A percentile compares a stretch with the other conserved stretches of the same genome.
phyloP scores from a whole-genome alignment of 92 coral and sea anemone genomes.

The Epizoanthus stellaris region DNA sequence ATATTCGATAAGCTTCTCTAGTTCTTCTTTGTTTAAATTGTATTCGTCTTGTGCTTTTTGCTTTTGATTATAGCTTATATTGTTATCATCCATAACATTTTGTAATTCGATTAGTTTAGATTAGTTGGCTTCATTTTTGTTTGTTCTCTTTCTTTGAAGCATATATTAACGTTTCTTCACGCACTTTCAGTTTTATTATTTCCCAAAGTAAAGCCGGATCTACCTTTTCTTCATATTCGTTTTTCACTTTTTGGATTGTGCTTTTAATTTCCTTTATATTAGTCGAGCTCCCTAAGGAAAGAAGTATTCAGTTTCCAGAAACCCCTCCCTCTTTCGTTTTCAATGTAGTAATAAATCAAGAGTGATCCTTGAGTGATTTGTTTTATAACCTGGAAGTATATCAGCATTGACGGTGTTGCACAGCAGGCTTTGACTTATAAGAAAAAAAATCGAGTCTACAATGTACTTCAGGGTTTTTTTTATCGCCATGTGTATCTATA shows the following conservation, averaged over 20 bases:
- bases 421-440: constrained; percentile 2
- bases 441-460: constrained; percentile 35
- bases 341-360: neutral
- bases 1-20: neutral
- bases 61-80: neutral
- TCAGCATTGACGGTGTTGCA: neutral
- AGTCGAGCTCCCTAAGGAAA: constrained; percentile 18
- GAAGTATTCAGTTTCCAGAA: constrained; percentile 39
- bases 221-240: constrained; percentile 14
- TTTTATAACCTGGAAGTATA: constrained; percentile 18
- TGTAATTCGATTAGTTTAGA: constrained; percentile 1
- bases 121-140: neutral
- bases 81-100: neutral
- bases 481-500: constrained; percentile 25
- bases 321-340: constrained; percentile 29
- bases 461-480: neutral
- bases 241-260: neutral
- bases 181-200: constrained; percentile 44
- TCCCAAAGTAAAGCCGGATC: constrained; percentile 32
- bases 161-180: constrained; percentile 20
- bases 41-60: constrained; percentile 13
- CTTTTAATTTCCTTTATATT: constrained; percentile 13
- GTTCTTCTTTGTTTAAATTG: constrained; percentile 1
- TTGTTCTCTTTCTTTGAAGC: neutral
- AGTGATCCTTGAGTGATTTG: neutral